phyloP scores from a whole-genome alignment of 23 tunicate genomes.

The Oikopleura albicans region DNA sequence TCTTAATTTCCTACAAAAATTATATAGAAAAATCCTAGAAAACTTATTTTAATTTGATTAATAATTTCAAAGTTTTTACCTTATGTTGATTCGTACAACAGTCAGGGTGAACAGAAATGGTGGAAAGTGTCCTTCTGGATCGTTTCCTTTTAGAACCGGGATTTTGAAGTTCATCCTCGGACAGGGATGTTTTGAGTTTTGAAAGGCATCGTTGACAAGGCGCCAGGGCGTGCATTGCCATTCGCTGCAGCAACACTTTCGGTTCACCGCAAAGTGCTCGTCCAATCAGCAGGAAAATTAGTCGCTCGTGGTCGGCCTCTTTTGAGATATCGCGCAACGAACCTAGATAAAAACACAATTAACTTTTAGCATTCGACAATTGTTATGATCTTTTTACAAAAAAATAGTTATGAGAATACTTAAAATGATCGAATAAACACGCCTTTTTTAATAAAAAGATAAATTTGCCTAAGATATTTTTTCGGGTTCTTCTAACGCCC shows the following conservation, averaged over 20 bases:
- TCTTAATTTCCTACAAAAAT: no score
- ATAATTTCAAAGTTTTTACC: no score
- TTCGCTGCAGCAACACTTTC: background rate
- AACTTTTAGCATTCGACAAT: no score
- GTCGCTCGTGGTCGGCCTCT: constrained; percentile 7
- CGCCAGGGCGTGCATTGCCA: background rate
- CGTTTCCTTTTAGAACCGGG: background rate
- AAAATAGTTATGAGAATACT: background rate
- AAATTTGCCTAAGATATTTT: no score
- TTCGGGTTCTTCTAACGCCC: no score
- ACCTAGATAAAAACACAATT: background rate
- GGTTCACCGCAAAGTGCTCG: constrained; percentile 12
- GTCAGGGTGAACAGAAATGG: background rate
- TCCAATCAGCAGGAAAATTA: background rate
- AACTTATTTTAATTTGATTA: no score
- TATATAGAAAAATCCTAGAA: no score
- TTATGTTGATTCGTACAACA: background rate
- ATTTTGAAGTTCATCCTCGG: background rate
- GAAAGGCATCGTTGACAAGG: background rate
- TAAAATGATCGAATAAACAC: background rate
- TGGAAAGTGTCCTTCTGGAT: background rate
- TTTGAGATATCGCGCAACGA: background rate
- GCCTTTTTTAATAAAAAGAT: no score
- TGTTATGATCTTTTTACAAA: no score
- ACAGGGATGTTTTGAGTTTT: background rate